These are phyloP conservation scores for Grus americana DNA, from an alignment of 2,113 vertebrate species.

Conservation along the genomic window DNA sequence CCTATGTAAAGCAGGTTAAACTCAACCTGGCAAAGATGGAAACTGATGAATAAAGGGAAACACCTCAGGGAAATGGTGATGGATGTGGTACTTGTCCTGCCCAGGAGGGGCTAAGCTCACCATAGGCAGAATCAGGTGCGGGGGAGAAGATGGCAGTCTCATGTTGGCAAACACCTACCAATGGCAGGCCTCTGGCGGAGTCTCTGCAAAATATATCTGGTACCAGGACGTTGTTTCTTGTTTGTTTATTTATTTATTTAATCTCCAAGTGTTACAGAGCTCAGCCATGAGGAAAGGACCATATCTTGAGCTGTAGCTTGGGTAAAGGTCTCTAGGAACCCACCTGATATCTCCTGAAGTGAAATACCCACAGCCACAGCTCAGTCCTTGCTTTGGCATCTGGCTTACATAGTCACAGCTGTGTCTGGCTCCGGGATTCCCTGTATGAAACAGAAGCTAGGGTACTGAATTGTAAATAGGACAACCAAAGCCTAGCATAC, in stretches of 20 bases:
- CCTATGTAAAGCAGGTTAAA: background rate
- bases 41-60: background rate
- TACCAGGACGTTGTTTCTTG: background rate
- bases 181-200: background rate
- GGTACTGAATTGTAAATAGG: background rate
- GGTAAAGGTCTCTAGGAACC: background rate
- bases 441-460: background rate
- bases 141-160: background rate
- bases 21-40: background rate
- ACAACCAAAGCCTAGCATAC: background rate
- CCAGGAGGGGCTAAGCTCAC: background rate
- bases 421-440: background rate
- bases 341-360: background rate
- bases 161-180: background rate
- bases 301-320: background rate
- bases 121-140: background rate
- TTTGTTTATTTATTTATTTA: background rate
- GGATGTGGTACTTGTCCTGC: background rate
- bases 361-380: background rate
- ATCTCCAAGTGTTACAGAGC: background rate
- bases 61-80: background rate
- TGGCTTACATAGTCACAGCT: background rate
- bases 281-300: background rate
- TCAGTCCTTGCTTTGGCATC: background rate
- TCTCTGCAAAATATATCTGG: background rate